A percentile compares a stretch with the other conserved stretches of the same genome.
Evolutionary conservation across 2,113 vertebrate genomes (phyloP).

Genomic region (Odocoileus virginianus): DNA sequence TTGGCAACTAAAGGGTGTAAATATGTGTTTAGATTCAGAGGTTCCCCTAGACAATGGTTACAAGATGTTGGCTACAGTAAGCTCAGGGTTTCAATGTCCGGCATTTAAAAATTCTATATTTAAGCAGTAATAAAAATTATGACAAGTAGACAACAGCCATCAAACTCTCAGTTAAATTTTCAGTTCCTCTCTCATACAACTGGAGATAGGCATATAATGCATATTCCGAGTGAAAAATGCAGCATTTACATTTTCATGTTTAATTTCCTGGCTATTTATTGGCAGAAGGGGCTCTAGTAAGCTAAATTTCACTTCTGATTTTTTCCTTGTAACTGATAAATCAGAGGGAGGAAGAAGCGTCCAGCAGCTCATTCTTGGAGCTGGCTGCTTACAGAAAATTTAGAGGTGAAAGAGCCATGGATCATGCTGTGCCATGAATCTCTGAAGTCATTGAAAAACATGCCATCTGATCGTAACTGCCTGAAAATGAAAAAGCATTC

Average conservation of each 20-base stretch:
- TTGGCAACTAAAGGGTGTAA: conserved; percentile 61
- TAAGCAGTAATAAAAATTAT: not conserved
- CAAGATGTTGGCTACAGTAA: not conserved
- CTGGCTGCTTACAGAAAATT: not conserved
- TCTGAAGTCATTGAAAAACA: not conserved
- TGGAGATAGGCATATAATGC: not conserved
- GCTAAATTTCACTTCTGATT: not conserved
- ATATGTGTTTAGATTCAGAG: conserved; percentile 36
- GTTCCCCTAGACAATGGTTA: conserved; percentile 16
- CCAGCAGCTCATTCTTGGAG: not conserved
- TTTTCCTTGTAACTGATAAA: not conserved
- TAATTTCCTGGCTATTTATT: not conserved
- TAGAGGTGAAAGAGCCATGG: not conserved
- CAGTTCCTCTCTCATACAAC: not conserved
- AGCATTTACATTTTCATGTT: not conserved
- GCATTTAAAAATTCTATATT: conserved; percentile 6
- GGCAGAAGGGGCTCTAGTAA: not conserved
- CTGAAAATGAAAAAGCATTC: not conserved
- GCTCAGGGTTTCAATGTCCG: not conserved
- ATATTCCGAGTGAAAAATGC: not conserved
- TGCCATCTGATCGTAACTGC: not conserved
- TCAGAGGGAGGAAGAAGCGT: not conserved
- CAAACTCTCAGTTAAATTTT: not conserved
- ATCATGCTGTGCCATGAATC: not conserved
- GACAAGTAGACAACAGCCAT: not conserved